These are phyloP conservation scores for Perizoma affinitatum DNA, from an alignment of 2,888 invertebrate species.

Conservation along the genomic window DNA sequence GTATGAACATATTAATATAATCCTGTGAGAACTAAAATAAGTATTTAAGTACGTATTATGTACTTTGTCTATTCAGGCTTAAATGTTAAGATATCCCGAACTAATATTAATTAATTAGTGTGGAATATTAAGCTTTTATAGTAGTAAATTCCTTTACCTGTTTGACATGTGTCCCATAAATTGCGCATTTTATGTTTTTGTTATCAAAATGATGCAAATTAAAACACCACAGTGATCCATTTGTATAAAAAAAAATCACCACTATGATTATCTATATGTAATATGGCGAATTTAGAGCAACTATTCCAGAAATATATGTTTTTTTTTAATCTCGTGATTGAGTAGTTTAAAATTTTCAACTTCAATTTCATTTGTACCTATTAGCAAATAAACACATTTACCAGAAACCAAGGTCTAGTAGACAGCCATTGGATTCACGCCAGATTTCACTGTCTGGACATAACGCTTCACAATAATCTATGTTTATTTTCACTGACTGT, in stretches of 20 bases:
- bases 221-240: too few species aligned
- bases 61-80: not conserved
- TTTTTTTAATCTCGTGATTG: conserved; percentile 13
- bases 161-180: not conserved
- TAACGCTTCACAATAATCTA: conserved; percentile 52
- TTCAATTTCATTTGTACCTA: conserved; percentile 41
- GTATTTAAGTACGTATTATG: not conserved
- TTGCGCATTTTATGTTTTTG: too few species aligned
- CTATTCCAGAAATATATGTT: too few species aligned
- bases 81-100: too few species aligned
- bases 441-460: conserved; percentile 63
- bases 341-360: conserved; percentile 34
- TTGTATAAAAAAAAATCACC: too few species aligned
- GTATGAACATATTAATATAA: not conserved
- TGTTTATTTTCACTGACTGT: conserved; percentile 58
- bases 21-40: too few species aligned
- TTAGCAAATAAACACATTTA: conserved; percentile 53
- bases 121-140: too few species aligned
- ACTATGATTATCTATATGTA: too few species aligned
- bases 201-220: too few species aligned
- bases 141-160: not conserved
- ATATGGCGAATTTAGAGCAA: too few species aligned
- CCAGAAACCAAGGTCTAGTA: conserved; percentile 61
- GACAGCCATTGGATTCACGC: conserved; percentile 54
- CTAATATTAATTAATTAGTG: too few species aligned